Evolutionary conservation across 1,140 invertebrate genomes (phyloP), one percentile per base, ranked within the genome.

Genomic region (Micrasema longulum): DNA sequence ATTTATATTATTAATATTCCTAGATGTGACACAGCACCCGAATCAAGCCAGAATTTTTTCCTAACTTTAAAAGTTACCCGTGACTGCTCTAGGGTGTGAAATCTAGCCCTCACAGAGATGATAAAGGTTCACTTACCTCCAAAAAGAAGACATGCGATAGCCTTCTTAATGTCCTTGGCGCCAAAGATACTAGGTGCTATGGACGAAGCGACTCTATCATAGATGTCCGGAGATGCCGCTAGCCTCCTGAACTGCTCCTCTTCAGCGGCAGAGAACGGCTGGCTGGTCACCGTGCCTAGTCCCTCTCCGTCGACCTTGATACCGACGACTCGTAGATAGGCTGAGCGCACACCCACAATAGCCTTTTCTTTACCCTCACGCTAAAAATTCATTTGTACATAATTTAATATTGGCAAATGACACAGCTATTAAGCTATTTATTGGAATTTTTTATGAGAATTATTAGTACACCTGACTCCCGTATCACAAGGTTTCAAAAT

Each of bases 171-270:
- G 83, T 99, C 97, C 7, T 88, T 77, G 50, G 92, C 93, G 1
- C 98, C 98, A 84, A 91, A 99, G 75, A 99, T 99, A 77, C 97
- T 99, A 0, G 98, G 98, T 10, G 98, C 98, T 77, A 99, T 93
- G 62, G 95, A 98, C 73, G 89, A 92, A 0, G 95, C 89, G 63
- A 99, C 90, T 64, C 91, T 91, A 6, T 99, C 95, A 79, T 97
- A 97, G 41, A 98, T 87, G 82, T 98, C 91, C 0, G 93, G 87
- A 36, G 91, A 90, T 4, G 92, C 89, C 6, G 97, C 94, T 72
- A 99, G 84, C 76, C 94, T 86, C 11, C 92, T 84, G 79, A 99
- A 98, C 71, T 93, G 87, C 77, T 98, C 96, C 83, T 99, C 97
- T 77, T 99, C 98, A 52, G 94, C 93, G 0, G 89, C 81, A 1